Conservation (phyloP, 2,797 vertebrate species). For the Hypotaenidia okinawae region DNA sequence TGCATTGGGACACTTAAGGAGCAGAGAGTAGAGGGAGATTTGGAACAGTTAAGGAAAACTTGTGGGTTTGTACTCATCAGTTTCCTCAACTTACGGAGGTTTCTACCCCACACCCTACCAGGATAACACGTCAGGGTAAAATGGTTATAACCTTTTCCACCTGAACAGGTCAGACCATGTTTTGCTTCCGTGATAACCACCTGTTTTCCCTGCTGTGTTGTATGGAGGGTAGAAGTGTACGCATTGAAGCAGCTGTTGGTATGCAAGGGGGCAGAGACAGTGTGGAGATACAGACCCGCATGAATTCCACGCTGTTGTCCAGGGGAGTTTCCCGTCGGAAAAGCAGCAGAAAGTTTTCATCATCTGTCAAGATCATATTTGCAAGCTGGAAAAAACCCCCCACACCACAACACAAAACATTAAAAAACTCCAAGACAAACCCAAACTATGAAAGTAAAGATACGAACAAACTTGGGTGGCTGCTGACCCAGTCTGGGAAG, state of each 20-base stretch:
- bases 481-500: background rate
- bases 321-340: slow-evolving; percentile 91
- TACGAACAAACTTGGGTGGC: background rate
- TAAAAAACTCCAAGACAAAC: background rate
- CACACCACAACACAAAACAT: no score
- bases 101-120: background rate
- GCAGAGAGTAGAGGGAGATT: background rate
- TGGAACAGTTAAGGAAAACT: background rate
- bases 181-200: background rate
- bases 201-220: background rate
- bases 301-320: slow-evolving; percentile 97
- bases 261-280: background rate
- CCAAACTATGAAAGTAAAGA: background rate
- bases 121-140: background rate
- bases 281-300: slow-evolving; percentile 82
- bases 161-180: rapidly evolving
- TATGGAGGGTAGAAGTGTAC: rapidly evolving
- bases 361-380: slow-evolving; percentile 89
- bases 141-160: background rate
- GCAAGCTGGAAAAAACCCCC: slow-evolving; percentile 82
- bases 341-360: slow-evolving; percentile 94
- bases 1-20: background rate
- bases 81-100: background rate
- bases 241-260: background rate
- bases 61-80: background rate